These are phyloP conservation scores for Poeciliopsis turneri DNA, from an alignment of 2,797 vertebrate genomes.

Conservation along the genomic window DNA sequence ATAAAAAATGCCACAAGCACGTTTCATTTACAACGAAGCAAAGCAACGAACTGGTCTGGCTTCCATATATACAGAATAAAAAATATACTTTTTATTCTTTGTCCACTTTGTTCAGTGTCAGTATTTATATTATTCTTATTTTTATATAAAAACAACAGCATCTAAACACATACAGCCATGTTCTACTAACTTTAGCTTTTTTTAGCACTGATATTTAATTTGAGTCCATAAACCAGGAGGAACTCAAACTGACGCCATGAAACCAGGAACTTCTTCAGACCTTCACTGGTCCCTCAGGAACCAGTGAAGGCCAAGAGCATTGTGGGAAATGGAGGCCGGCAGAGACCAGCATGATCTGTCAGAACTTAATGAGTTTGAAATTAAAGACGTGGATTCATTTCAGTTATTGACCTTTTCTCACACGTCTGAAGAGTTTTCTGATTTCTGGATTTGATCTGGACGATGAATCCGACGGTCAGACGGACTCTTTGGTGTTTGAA, in stretches of 20 bases:
- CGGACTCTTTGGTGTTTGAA: not conserved
- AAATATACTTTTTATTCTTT: slow-evolving; percentile 82
- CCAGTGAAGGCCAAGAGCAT: slow-evolving; percentile 45
- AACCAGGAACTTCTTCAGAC: slow-evolving; percentile 2
- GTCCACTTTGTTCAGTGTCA: slow-evolving; percentile 81
- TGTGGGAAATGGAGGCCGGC: slow-evolving; percentile 45
- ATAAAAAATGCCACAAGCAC: slow-evolving; percentile 88
- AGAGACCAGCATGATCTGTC: not conserved
- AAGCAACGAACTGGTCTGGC: slow-evolving; percentile 78
- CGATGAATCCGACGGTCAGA: not conserved
- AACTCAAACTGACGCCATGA: slow-evolving; percentile 15
- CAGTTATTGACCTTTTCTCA: not conserved
- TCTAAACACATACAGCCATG: slow-evolving; percentile 68
- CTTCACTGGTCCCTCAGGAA: slow-evolving; percentile 37
- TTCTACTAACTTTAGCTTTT: slow-evolving; percentile 44
- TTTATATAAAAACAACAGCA: slow-evolving; percentile 66
- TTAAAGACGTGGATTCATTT: not conserved
- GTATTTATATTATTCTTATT: slow-evolving; percentile 53
- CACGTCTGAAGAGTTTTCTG: not conserved
- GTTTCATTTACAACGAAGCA: slow-evolving; percentile 88
- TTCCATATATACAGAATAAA: slow-evolving; percentile 82
- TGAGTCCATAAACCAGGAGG: slow-evolving; percentile 40
- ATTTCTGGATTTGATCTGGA: not conserved
- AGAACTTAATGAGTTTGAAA: not conserved
- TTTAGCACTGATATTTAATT: slow-evolving; percentile 46